Base-by-base conservation (phyloP, 2,888 invertebrate species). In the Hecatera dysodea region DNA sequence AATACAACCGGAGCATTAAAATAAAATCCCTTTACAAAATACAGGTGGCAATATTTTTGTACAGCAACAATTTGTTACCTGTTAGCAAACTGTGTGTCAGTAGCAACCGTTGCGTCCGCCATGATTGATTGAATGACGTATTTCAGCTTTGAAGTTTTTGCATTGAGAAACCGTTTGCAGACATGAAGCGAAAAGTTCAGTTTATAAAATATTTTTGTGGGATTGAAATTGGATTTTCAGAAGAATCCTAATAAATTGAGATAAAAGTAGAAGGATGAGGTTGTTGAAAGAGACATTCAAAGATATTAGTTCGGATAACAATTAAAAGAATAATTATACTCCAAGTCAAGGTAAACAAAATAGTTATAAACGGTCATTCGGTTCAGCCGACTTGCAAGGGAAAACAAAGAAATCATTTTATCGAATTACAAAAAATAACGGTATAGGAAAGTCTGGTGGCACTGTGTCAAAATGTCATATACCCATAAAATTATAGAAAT, bases 121-220 rank as follows among this genome's bases (percentile, higher is more conserved):
- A 83, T 86, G 86, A 86, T 86, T 84, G 86, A 86, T 87, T 67
- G 78, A 75, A 77, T 80, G 73, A 80, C 70, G 68, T 82, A 75
- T 78, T 83, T 82, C 78, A 75, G 33, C 46, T 61, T 69, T 61
- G 69, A 72, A 67, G 44, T 82, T 82, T 82, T 85, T 73, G 50
- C n/a, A 59, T 67, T 46, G 53, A 55, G 55, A 65, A 44, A 36
- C 67, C 64, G 61, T 75, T 63, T 72, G 60, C 56, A 27, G 63
- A 52, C 12, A 19, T 39, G n/a, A 7, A 42, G 11, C 1, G 15
- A 60, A 39, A 4, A 8, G 24, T 27, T 57, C 9, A 24, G 17
- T 63, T 39, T 39, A 4, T n/a, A 4, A 3, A 19, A 36, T 42
- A 0, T 53, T 67, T 44, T 33, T 27, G 9, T 53, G 6, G 15